These are phyloP conservation scores for Lagopus muta DNA, from an alignment of 2,113 vertebrate genomes.

Conservation along the genomic window DNA sequence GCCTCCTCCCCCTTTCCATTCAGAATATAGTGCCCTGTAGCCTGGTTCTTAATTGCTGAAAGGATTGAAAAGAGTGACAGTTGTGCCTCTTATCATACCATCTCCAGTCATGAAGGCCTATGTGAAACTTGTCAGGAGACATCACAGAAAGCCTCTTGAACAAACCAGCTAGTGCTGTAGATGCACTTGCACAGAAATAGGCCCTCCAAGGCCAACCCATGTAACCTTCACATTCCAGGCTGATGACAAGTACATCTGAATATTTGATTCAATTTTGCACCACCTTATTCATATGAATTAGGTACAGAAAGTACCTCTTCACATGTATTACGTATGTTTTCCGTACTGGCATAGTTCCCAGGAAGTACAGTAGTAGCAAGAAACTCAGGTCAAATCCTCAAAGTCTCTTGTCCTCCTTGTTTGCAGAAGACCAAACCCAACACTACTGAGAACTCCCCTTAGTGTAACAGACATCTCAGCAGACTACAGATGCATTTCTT, in stretches of 20 bases:
- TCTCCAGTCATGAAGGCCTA: background rate
- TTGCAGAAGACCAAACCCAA: background rate
- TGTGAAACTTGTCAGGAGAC: background rate
- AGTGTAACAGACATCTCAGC: background rate
- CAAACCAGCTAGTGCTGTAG: background rate
- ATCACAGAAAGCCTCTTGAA: background rate
- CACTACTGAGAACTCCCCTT: background rate
- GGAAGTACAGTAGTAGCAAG: background rate
- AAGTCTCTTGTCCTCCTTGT: background rate
- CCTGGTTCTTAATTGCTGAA: conserved; percentile 98
- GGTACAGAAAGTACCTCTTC: background rate
- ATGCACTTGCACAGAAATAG: background rate
- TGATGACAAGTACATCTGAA: fast-evolving
- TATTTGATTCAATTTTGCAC: background rate
- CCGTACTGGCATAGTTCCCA: background rate
- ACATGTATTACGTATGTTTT: fast-evolving
- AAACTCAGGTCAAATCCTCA: background rate
- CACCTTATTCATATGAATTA: background rate
- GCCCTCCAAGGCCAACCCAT: background rate
- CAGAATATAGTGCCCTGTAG: conserved; percentile 95
- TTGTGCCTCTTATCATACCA: background rate
- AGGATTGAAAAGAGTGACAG: conserved; percentile 5
- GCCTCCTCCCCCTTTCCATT: conserved; percentile 93
- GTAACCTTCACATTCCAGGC: background rate
- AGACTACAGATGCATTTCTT: background rate